A percentile compares a stretch with the other conserved stretches of the same genome.
phyloP scores from a whole-genome alignment of 2,888 invertebrate genomes.

The Drosophila bunnanda region DNA sequence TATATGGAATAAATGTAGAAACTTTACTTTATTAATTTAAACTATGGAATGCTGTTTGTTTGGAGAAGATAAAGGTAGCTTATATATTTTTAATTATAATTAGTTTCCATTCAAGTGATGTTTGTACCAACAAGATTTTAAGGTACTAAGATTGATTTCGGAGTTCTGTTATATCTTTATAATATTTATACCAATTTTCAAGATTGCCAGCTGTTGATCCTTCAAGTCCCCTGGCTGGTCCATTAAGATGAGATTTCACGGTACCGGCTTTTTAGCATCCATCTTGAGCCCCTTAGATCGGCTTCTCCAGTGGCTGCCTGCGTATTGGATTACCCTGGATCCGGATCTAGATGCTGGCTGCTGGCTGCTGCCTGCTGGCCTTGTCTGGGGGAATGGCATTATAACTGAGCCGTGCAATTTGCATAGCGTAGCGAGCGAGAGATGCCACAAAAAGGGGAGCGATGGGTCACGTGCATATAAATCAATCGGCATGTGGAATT shows the following conservation, averaged over 20 bases:
- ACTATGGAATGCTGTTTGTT: neutral
- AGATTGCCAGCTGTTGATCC: too few relatives aligned
- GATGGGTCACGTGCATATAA: slow-evolving; percentile 37
- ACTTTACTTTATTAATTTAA: neutral
- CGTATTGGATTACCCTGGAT: slow-evolving; percentile 56
- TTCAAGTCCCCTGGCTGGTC: neutral
- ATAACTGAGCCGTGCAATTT: slow-evolving; percentile 48
- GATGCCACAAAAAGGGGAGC: slow-evolving; percentile 9
- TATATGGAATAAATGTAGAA: neutral
- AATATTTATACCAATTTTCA: neutral
- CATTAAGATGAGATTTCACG: slow-evolving; percentile 11
- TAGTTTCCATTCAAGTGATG: neutral
- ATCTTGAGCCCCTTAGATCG: slow-evolving; percentile 31
- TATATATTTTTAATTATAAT: neutral
- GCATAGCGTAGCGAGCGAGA: slow-evolving; percentile 24
- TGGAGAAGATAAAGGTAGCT: neutral
- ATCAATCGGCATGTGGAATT: slow-evolving; percentile 45
- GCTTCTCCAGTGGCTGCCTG: slow-evolving; percentile 33
- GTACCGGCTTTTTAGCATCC: slow-evolving; percentile 12
- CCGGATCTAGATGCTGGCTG: slow-evolving; percentile 17
- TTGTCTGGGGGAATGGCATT: slow-evolving; percentile 67
- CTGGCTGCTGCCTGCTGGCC: slow-evolving; percentile 32
- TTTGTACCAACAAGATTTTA: neutral
- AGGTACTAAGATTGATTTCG: neutral
- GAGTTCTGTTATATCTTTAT: neutral